A percentile compares a stretch with the other conserved stretches of the same genome.
Conservation (phyloP, 2,888 invertebrate genomes). For the Muscina levida region DNA sequence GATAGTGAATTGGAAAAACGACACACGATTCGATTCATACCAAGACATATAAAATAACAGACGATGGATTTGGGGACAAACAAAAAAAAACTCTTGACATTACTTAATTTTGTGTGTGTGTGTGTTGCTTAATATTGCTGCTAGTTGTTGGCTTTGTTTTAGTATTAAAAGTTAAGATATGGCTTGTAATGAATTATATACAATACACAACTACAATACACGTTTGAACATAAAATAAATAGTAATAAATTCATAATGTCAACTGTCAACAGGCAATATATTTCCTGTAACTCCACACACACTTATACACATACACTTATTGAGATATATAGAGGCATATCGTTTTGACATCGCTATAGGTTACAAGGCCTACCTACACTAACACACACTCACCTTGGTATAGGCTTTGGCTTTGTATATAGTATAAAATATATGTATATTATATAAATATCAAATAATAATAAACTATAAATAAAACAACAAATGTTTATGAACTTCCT, state of each 20-base stretch:
- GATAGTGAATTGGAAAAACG: slow-evolving; percentile 33
- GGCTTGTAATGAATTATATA: slow-evolving; percentile 64
- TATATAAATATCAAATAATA: slow-evolving; percentile 11
- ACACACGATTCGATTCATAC: background rate
- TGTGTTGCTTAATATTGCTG: slow-evolving; percentile 57
- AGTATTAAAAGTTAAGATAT: slow-evolving; percentile 58
- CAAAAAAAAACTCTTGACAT: too few species aligned
- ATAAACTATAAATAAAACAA: slow-evolving; percentile 30
- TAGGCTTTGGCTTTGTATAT: too few species aligned
- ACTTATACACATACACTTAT: background rate
- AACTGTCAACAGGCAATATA: slow-evolving; percentile 73
- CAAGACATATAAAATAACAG: background rate
- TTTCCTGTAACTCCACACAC: slow-evolving; percentile 42
- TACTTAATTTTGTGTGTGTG: too few species aligned
- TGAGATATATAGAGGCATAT: background rate
- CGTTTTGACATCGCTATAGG: too few species aligned
- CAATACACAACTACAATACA: slow-evolving; percentile 45
- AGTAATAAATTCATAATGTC: slow-evolving; percentile 79
- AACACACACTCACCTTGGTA: too few species aligned
- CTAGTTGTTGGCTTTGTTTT: slow-evolving; percentile 32
- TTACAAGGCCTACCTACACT: too few species aligned
- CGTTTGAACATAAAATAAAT: slow-evolving; percentile 76
- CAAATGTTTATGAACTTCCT: slow-evolving; percentile 20
- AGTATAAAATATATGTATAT: background rate
- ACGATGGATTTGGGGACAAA: too few species aligned